Base-by-base conservation (phyloP, 92 coral and sea anemone species). In the Pocillopora meandrina region DNA sequence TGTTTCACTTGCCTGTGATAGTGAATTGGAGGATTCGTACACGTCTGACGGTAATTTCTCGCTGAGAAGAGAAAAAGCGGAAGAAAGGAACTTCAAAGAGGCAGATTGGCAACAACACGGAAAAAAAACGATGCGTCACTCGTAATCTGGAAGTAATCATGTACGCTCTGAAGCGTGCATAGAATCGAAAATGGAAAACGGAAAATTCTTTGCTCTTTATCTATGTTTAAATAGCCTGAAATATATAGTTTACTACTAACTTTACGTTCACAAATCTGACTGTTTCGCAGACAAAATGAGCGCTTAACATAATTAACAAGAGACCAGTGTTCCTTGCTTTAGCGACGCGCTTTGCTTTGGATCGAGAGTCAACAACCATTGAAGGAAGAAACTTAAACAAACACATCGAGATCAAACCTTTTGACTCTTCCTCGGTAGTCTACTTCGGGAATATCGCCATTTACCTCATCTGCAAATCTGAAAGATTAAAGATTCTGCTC, bases 391-490 rank as follows among this genome's bases (percentile, higher is more conserved):
- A 74, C 78, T 9, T 36, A 1, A 20, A 18, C 7, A 35, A 72
- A 49, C 26, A 36, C 35, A 36, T 33, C 33, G 15, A 17, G 13
- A 13, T 49, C 83, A n/a, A 23, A 93, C 96, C 94, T 87, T 72
- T 92, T 77, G 47, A 94, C 17, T 66, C 95, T 84, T 9, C 98
- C 98, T 56, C 87, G 75, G 72, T 59, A 71, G 76, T 94, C 98
- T 31, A 94, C 98, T 67, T 94, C 98, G 34, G 98, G 98, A 72
- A 94, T 92, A 18, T 79, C 89, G 57, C 89, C 98, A 56, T 87
- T 86, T 14, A 94, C 92, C 75, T 94, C 98, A 66, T 94, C 98
- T 65, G 95, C 95, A 80, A 94, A 94, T 36, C 98, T 94, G 76
- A 76, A 15, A 17, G 56, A 34, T 12, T 34, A 34, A 18, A 4